phyloP scores from a whole-genome alignment of 2,888 invertebrate genomes.

The Pristionchus fissidentatus region DNA sequence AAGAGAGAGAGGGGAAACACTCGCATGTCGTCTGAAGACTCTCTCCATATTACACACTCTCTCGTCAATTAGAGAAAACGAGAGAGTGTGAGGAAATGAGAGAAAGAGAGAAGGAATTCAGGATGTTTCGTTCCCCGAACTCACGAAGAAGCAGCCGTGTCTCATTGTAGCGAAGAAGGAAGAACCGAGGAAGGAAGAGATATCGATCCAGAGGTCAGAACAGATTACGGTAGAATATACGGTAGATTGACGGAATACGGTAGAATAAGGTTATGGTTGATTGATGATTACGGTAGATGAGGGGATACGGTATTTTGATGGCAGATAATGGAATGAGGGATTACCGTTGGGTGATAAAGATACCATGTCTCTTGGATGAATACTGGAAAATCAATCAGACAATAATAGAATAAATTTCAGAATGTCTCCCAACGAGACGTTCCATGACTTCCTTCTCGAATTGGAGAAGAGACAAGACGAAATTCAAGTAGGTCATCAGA shows the following conservation, averaged over 20 bases:
- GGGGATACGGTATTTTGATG: background rate
- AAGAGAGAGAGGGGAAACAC: background rate
- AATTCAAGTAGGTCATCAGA: background rate
- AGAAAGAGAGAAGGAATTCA: conserved; percentile 4
- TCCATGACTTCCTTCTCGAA: conserved; percentile 32
- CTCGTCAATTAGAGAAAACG: background rate
- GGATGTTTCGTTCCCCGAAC: conserved; percentile 47
- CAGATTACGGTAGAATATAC: background rate
- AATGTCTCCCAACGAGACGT: background rate
- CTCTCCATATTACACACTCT: no score
- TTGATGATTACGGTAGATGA: background rate
- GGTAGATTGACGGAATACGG: background rate
- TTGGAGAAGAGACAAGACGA: conserved; percentile 45
- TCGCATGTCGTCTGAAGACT: background rate
- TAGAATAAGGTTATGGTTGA: background rate
- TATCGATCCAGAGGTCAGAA: background rate
- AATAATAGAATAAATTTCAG: background rate
- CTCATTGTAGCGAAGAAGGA: conserved; percentile 21
- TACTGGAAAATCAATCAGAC: no score
- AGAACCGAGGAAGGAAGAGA: background rate
- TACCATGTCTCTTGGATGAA: background rate
- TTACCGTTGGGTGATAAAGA: background rate
- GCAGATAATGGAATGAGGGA: background rate
- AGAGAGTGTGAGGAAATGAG: background rate
- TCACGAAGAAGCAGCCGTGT: background rate